Evolutionary conservation across 1,140 invertebrate species (phyloP), one percentile per base, ranked within the genome.

Genomic region (Manduca sexta): DNA sequence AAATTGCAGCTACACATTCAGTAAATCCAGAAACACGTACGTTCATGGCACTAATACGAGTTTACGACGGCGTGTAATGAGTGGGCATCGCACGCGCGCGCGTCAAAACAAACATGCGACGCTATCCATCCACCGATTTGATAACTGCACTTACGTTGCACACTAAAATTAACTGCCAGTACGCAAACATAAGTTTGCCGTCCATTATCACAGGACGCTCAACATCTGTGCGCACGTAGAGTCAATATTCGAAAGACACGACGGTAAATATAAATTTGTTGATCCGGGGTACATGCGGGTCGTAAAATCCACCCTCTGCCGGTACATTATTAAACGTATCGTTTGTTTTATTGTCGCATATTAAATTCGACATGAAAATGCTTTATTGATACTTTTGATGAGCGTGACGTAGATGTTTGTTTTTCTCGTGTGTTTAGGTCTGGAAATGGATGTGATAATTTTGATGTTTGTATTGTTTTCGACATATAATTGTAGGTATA

Each of bases 341-440:
- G 49, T 64, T 56, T 50, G 54, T 64, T 72, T 72, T 70, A 73
- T 47, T 64, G 58, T 40, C 56, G 67, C 54, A 54, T 65, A 64
- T 65, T 65, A 70, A 68, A 55, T 53, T 57, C 39, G 29, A 53
- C 56, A 53, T 59, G 47, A 51, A 53, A 50, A 54, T 49, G 53
- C 35, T 52, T 60, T 52, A 53, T 44, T 40, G 43, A 29, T 34
- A 26, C 6, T 16, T 31, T 11, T 31, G 13, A 43, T 26, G 38
- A 31, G 31, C 8, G 38, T 14, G 37, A 45, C 41, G 35, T 26
- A 26, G 8, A 3, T 3, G 4, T 8, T 3, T 8, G 21, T 26
- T 26, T 8, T 1, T 3, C 8, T 26, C 8, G 21, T 26, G 4
- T 26, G 21, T 26, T 26, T 26, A n/a, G n/a, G n/a, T n/a, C n/a